Conservation (phyloP, 2,113 vertebrate genomes). For the Podilymbus podiceps region DNA sequence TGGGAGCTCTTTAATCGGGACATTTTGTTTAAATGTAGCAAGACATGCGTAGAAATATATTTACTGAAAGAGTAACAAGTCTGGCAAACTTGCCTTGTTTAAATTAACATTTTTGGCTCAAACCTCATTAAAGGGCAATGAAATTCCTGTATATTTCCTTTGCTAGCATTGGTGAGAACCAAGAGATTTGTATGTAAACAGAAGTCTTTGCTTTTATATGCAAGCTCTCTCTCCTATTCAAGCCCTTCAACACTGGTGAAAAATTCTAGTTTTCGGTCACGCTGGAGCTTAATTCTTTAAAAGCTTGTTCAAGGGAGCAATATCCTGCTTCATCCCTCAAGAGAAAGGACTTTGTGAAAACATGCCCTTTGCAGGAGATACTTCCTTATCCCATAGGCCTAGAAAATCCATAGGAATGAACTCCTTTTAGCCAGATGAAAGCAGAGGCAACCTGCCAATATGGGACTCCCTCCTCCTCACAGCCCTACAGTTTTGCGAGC, state of each 20-base stretch:
- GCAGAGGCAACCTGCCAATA: neutral
- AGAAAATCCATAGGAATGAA: constrained; percentile 36
- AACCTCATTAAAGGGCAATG: constrained; percentile 45
- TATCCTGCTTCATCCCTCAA: neutral
- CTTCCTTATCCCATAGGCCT: neutral
- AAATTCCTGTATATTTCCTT: constrained; percentile 24
- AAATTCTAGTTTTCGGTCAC: neutral
- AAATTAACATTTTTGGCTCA: neutral
- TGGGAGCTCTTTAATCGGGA: neutral
- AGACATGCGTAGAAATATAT: constrained; percentile 23
- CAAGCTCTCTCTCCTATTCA: neutral
- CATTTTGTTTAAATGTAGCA: neutral
- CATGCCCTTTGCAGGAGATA: constrained; percentile 14
- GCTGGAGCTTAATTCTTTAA: neutral
- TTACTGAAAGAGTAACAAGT: constrained; percentile 25
- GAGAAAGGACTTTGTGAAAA: constrained; percentile 17
- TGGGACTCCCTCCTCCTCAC: neutral
- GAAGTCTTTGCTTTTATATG: neutral
- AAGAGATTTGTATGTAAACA: constrained; percentile 52
- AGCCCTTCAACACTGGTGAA: neutral
- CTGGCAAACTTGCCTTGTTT: neutral
- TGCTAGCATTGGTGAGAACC: constrained; percentile 30
- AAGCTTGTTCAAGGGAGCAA: neutral
- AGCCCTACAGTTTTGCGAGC: neutral
- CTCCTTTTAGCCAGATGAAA: neutral